Base-by-base conservation (phyloP, 2,888 invertebrate species). In the Eustalomyia histrio region DNA sequence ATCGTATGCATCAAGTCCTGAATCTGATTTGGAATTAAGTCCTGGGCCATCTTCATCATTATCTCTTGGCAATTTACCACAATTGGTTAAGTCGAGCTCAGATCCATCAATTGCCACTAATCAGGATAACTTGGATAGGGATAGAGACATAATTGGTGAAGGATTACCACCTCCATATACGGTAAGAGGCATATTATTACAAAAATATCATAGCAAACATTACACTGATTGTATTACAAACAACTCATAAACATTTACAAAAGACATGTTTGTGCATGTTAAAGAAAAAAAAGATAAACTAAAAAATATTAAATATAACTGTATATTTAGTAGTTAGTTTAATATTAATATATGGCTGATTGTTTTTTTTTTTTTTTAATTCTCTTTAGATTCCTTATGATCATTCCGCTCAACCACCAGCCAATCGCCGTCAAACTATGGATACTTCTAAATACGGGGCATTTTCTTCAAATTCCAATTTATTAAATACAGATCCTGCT, bases 51-150 rank as follows among this genome's bases (percentile, higher is more conserved):
- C 93, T 84, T 91, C 92, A 85, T 91, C 92, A 85, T 91, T 92
- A 88, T 92, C 89, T 89, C 91, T 91, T 88, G 92, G 91, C 88
- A 91, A 91, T 90, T 90, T 91, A 87, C 94, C 93, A 88, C 93
- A 92, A 91, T 92, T 92, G 91, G 94, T 92, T 90, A 96, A 97
- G 90, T 96, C 97, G 55, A 97, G 97, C 80, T 97, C 97, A 63
- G 98, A 98, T 92, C 98, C 97, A 61, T 97, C 97, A 88, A 96
- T 98, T 87, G 96, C 96, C 75, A 97, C 97, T 83, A 97, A 97
- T 84, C 96, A 96, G 88, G 97, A 97, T 88, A 96, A 96, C 89
- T 92, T 93, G 92, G 93, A 93, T 87, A 91, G 93, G 84, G 93
- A 93, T 87, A 91, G 93, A 84, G 93, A 93, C 85, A 93, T 93